These are phyloP conservation scores for Chelonus insularis DNA, from an alignment of 1,140 invertebrate genomes.

Conservation along the genomic window DNA sequence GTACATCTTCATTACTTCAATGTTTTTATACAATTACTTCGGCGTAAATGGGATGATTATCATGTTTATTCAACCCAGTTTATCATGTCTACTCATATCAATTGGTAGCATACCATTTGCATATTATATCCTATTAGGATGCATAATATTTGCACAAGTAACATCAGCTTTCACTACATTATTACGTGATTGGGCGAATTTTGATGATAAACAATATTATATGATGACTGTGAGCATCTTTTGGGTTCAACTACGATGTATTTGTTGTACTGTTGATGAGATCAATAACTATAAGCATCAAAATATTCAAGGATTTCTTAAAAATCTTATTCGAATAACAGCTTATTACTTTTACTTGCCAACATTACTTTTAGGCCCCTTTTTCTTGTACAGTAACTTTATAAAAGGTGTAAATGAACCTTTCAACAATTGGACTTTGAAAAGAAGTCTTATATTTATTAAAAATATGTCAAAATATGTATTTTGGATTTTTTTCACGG, in stretches of 20 bases:
- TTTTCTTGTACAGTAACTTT: constrained; percentile 75
- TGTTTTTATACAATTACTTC: constrained; percentile 4
- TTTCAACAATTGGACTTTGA: constrained; percentile 47
- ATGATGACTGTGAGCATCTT: constrained; percentile 55
- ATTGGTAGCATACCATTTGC: too few relatives aligned
- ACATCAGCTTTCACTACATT: constrained; percentile 23
- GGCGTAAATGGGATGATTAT: not conserved
- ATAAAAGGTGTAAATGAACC: constrained; percentile 53
- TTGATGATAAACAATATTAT: constrained; percentile 48
- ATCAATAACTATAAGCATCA: constrained; percentile 41
- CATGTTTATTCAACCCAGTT: too few relatives aligned
- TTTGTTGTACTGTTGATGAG: constrained; percentile 62
- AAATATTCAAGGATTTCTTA: constrained; percentile 38
- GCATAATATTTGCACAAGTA: not conserved
- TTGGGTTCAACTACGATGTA: constrained; percentile 63
- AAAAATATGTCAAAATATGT: constrained; percentile 66
- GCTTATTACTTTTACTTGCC: constrained; percentile 83
- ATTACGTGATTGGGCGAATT: constrained; percentile 33
- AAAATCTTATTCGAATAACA: constrained; percentile 59
- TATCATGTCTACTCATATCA: too few relatives aligned
- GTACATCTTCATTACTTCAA: not conserved
- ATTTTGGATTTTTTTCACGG: constrained; percentile 73
- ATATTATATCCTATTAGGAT: not conserved
- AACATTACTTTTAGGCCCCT: constrained; percentile 75
- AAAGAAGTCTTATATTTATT: constrained; percentile 54